These are phyloP conservation scores for Beris chalybata DNA, from an alignment of 2,888 invertebrate species.

Conservation along the genomic window DNA sequence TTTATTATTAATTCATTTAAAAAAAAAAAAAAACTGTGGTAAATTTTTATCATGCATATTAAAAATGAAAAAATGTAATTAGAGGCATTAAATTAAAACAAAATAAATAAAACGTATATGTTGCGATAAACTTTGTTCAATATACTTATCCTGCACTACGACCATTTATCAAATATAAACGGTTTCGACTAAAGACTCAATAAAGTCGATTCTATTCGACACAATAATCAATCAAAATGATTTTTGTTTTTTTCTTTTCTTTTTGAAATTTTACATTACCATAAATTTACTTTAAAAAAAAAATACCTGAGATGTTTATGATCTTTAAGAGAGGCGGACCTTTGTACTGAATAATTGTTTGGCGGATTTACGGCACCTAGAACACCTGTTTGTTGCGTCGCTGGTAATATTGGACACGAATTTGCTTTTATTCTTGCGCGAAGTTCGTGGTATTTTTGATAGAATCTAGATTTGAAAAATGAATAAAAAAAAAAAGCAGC, in stretches of 20 bases:
- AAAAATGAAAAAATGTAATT: constrained; percentile 36
- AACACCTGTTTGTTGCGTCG: constrained; percentile 57
- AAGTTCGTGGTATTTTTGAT: constrained; percentile 84
- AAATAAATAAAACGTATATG: constrained; percentile 19
- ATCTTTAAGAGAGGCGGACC: constrained; percentile 65
- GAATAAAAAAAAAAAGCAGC: constrained; percentile 35
- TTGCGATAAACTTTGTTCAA: constrained; percentile 1
- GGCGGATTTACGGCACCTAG: constrained; percentile 54
- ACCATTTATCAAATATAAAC: not conserved
- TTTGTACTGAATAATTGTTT: constrained; percentile 60
- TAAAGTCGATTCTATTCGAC: too few species aligned
- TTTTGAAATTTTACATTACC: not conserved
- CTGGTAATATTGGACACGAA: constrained; percentile 75
- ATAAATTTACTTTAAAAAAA: constrained; percentile 1
- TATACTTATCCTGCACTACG: constrained; percentile 32
- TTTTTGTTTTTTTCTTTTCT: not conserved
- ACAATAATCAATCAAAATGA: not conserved
- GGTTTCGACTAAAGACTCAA: not conserved
- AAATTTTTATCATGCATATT: constrained; percentile 31
- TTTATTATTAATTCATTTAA: constrained; percentile 11
- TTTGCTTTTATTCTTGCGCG: constrained; percentile 86
- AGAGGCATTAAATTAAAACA: constrained; percentile 21
- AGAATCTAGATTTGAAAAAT: constrained; percentile 68
- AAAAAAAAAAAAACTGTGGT: constrained; percentile 22
- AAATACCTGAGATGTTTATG: constrained; percentile 56